phyloP scores from a whole-genome alignment of 1,140 invertebrate species.

The Drosophila melanica region DNA sequence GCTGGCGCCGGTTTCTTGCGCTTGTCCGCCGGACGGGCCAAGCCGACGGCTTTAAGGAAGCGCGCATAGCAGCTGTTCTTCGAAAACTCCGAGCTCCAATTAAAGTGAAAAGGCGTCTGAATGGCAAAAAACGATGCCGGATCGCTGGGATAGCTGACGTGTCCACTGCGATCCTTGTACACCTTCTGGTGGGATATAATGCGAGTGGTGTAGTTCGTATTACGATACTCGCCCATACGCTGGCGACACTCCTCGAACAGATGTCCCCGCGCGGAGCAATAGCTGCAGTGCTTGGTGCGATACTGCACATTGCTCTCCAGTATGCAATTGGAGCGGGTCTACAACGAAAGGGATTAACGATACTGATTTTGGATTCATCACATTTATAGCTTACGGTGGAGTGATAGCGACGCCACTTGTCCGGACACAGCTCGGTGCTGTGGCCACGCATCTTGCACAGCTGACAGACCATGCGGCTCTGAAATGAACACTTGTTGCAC shows the following conservation, averaged over 20 bases:
- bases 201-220: conserved; percentile 36
- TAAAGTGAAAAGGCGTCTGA: conserved; percentile 56
- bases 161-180: conserved; percentile 61
- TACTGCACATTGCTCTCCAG: conserved; percentile 82
- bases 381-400: conserved; percentile 86
- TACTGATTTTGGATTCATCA: not conserved
- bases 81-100: conserved; percentile 52
- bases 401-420: conserved; percentile 89
- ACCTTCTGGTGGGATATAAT: conserved; percentile 74
- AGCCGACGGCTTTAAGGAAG: conserved; percentile 58
- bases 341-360: conserved; percentile 3
- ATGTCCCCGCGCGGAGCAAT: conserved; percentile 87
- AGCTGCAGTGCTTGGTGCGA: conserved; percentile 86
- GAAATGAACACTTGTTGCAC: conserved; percentile 86
- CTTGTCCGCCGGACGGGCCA: conserved; percentile 21
- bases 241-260: conserved; percentile 85
- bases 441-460: conserved; percentile 87
- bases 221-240: conserved; percentile 58
- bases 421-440: conserved; percentile 86
- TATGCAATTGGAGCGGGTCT: conserved; percentile 83
- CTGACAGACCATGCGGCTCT: conserved; percentile 85
- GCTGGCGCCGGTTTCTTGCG: conserved; percentile 5
- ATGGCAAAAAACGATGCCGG: conserved; percentile 30
- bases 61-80: conserved; percentile 64
- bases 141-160: conserved; percentile 23